Percentiles rank a stretch among this genome's conserved stretches.
These are phyloP conservation scores for Tupaia chinensis DNA, from an alignment of 2,113 vertebrate species.

Conservation along the genomic window DNA sequence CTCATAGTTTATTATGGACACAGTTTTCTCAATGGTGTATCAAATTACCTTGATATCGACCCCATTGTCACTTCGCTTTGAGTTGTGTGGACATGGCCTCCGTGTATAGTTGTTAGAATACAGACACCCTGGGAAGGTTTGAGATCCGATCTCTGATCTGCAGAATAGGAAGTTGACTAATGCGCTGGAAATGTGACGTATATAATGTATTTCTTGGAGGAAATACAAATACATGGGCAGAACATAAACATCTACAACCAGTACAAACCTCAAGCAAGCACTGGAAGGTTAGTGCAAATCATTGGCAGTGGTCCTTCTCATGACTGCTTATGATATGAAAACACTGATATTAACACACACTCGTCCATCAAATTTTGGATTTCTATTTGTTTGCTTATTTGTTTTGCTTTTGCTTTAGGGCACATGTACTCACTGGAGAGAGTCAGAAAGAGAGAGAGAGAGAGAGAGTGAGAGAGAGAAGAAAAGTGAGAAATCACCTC, in stretches of 20 bases:
- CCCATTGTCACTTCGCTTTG: slow-evolving; percentile 46
- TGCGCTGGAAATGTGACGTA: slow-evolving; percentile 33
- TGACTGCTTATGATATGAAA: background rate
- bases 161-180: slow-evolving; percentile 75
- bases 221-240: slow-evolving; percentile 34
- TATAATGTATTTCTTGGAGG: slow-evolving; percentile 9
- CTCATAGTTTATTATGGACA: background rate
- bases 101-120: slow-evolving; percentile 65
- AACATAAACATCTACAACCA: background rate
- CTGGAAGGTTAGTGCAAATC: slow-evolving; percentile 11
- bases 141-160: slow-evolving; percentile 73
- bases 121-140: slow-evolving; percentile 77
- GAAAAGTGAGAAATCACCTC: too few relatives aligned
- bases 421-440: too few relatives aligned
- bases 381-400: too few relatives aligned
- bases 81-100: background rate
- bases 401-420: too few relatives aligned
- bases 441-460: too few relatives aligned
- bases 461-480: too few relatives aligned
- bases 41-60: slow-evolving; percentile 68
- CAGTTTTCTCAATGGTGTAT: slow-evolving; percentile 35
- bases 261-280: background rate
- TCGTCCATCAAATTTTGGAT: too few relatives aligned
- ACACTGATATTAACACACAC: too few relatives aligned
- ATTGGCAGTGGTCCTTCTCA: background rate